Evolutionary conservation across 2,888 invertebrate species (phyloP).

Genomic region (Lapara coniferarum): DNA sequence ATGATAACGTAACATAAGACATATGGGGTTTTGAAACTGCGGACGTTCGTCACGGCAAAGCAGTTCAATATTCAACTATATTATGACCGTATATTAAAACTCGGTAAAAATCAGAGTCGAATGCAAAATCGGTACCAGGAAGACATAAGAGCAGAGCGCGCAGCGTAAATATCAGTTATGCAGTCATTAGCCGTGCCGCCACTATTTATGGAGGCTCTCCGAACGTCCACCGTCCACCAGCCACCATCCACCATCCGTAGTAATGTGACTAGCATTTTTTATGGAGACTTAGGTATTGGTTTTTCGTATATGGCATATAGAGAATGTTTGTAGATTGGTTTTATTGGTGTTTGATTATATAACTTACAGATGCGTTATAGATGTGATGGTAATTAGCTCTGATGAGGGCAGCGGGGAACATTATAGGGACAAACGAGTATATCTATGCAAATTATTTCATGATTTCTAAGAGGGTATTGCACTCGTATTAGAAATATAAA

Average conservation of each 20-base stretch:
- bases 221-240: neutral
- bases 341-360: neutral
- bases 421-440: neutral
- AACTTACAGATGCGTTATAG: too few relatives aligned
- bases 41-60: neutral
- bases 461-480: too few relatives aligned
- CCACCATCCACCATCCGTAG: neutral
- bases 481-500: too few relatives aligned
- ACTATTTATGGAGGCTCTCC: conserved; percentile 49
- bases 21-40: too few relatives aligned
- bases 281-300: neutral
- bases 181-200: conserved; percentile 61
- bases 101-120: conserved; percentile 33
- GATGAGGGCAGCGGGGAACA: too few relatives aligned
- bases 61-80: too few relatives aligned
- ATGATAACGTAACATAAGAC: too few relatives aligned
- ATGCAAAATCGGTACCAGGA: conserved; percentile 37
- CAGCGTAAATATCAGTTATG: conserved; percentile 73
- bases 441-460: too few relatives aligned
- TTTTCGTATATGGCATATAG: neutral
- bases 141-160: conserved; percentile 31
- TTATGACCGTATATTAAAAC: too few relatives aligned
- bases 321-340: neutral
- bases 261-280: neutral
- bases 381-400: too few relatives aligned